Evolutionary conservation across 2,113 vertebrate genomes (phyloP), one percentile per base, ranked within the genome.

Genomic region (Trichomycterus rosablanca): DNA sequence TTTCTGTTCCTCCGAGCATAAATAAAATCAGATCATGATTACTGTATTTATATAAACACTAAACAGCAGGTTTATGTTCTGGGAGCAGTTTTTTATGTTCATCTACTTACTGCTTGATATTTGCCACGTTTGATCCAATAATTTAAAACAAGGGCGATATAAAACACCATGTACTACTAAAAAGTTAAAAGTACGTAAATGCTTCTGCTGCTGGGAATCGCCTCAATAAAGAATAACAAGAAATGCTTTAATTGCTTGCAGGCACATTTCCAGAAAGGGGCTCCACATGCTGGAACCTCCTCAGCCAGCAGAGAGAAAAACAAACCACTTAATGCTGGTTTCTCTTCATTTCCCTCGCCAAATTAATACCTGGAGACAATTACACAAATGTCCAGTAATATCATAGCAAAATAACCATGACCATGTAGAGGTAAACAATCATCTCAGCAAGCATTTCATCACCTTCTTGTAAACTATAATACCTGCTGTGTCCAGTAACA

Each of bases 201-300:
- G 8, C 9, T 14, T 46, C 28, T 28, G 26, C 32, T 28, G 30
- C 40, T 35, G 49, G 53, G 52, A 63, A 74, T 43, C 57, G 59
- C 18, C 8, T 34, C 59, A 66, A 69, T 46, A 63, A 54, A 15
- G 19, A 51, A 63, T 52, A 57, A 51, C 42, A 37, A 67, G 55
- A 32, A 65, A n/a, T 24, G 5, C 12, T 23, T 14, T 62, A 69
- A 70, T 44, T 51, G 52, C 37, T 35, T n/a, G 35, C 45, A 61
- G 50, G 40, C 43, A n/a, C 35, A 56, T 59, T 52, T 56, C 57
- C 57, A 55, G 34, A 11, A 57, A 30, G 23, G n/a, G 40, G 51
- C 20, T 7, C 26, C 42, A 30, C 12, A 5, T 37, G 40, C 37
- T 14, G 22, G 51, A 67, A 64, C 9, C 1, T 24, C 37, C 5